phyloP scores from a whole-genome alignment of 1,140 invertebrate species.

The Linepithema humile region DNA sequence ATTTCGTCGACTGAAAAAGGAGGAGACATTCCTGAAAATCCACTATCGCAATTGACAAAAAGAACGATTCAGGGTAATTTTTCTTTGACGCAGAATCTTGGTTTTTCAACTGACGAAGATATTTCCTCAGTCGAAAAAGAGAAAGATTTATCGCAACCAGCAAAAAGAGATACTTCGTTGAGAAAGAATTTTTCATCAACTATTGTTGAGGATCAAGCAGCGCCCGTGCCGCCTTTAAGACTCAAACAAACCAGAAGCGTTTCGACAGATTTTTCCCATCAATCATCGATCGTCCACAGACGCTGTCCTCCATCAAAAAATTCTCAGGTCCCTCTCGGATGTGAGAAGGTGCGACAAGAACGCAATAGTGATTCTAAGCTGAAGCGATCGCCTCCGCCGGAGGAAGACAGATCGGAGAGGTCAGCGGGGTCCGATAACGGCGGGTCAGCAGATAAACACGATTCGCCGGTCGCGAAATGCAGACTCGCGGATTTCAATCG shows the following conservation, averaged over 20 bases:
- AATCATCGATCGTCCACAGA: slow-evolving; percentile 11
- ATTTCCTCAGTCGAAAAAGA: not conserved
- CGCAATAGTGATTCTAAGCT: slow-evolving; percentile 57
- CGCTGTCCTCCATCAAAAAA: not conserved
- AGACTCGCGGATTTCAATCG: slow-evolving; percentile 64
- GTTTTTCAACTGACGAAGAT: not conserved
- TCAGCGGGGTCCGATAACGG: slow-evolving; percentile 67
- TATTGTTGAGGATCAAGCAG: not conserved
- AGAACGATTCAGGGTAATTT: not conserved
- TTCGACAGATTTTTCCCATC: not conserved
- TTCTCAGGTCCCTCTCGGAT: not conserved
- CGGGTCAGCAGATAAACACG: slow-evolving; percentile 73
- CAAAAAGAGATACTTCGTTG: not conserved
- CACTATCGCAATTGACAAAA: not conserved
- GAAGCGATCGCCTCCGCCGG: slow-evolving; percentile 77
- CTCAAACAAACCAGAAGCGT: not conserved
- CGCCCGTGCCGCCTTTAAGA: not conserved
- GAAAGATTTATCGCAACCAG: not conserved
- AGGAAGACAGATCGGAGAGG: slow-evolving; percentile 41
- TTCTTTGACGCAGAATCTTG: not conserved
- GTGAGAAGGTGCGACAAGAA: slow-evolving; percentile 7
- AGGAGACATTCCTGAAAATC: too few relatives aligned
- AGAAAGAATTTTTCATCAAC: not conserved
- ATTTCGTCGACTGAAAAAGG: too few relatives aligned
- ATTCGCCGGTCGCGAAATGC: slow-evolving; percentile 64